Base-by-base conservation (phyloP, 2,113 vertebrate species). In the Periophthalmodon schlosseri region DNA sequence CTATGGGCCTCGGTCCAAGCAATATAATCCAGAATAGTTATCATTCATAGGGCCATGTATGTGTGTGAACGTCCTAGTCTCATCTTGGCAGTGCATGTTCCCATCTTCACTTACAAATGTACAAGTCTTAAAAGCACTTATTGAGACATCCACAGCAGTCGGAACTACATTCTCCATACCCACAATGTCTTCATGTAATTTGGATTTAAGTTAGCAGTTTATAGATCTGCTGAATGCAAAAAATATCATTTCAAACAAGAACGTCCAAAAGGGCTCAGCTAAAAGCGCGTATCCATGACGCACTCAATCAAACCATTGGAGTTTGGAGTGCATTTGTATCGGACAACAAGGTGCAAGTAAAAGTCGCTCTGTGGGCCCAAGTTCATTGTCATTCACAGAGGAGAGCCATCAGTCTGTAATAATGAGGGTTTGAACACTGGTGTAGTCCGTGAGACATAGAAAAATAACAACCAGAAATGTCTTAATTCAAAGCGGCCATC, bases 41-140 rank as follows among this genome's bases (percentile, higher is more conserved):
- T 75, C 83, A 82, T 84, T 85, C 58, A 75, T 66, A 72, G 49
- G 50, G 70, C 66, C 68, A 44, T 57, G 64, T 33, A 61, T 57
- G 65, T 58, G 68, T 61, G 68, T 65, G 46, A 72, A 75, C 76
- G 70, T 74, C 47, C 21, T 14, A 74, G 74, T 72, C 76, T 83
- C 85, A 74, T 90, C 90, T 88, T 91, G 91, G 90, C 92, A 90
- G 85, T 85, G 79, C 83, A 80, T 84, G 77, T 82, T 69, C 47
- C 69, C 82, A 65, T 71, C 87, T 73, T 86, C 78, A 73, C 81
- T 79, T 78, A 89, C 80, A 63, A 63, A 65, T 65, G 81, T 71
- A 69, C 57, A 63, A 67, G 80, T 79, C 28, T 63, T 84, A 79
- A 92, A 94, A 92, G 93, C 92, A 93, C 91, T 93, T 93, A 89